Evolutionary conservation across 2,888 invertebrate genomes (phyloP).

Genomic region (Syritta pipiens): DNA sequence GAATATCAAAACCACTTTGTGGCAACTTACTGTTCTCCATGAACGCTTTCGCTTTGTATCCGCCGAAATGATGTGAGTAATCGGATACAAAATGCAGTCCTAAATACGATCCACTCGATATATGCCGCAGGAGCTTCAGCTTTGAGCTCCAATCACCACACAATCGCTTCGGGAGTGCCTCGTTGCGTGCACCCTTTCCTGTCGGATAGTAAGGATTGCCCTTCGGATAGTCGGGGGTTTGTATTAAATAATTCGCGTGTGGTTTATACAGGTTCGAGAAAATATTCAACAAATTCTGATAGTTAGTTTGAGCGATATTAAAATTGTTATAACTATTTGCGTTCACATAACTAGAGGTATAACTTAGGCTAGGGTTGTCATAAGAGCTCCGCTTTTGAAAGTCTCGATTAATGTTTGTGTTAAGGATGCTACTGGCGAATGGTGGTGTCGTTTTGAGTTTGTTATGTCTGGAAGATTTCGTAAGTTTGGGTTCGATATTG

Average conservation of each 20-base stretch:
- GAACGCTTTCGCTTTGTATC: constrained; percentile 86
- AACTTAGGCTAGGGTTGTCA: constrained; percentile 68
- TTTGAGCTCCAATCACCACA: constrained; percentile 91
- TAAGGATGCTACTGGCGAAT: constrained; percentile 42
- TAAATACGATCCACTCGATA: constrained; percentile 83
- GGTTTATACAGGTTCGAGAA: constrained; percentile 74
- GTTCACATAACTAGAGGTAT: constrained; percentile 69
- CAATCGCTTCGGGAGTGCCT: constrained; percentile 80
- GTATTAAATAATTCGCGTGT: constrained; percentile 74
- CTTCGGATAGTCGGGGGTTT: constrained; percentile 74
- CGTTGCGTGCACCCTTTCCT: constrained; percentile 42
- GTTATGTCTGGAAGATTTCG: constrained; percentile 72
- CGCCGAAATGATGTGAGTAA: constrained; percentile 87
- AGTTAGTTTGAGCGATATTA: constrained; percentile 73
- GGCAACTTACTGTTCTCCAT: constrained; percentile 85
- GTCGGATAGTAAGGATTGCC: constrained; percentile 73
- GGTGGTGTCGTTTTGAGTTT: constrained; percentile 47
- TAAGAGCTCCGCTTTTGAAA: constrained; percentile 69
- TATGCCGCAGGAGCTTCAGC: constrained; percentile 86
- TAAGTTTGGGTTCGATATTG: constrained; percentile 69
- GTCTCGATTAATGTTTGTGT: constrained; percentile 62
- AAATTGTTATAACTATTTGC: constrained; percentile 72
- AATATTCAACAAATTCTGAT: constrained; percentile 73
- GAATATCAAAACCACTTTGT: constrained; percentile 43
- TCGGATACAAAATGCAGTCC: constrained; percentile 87